Evolutionary conservation across 2,888 invertebrate species (phyloP).

Genomic region (Scaeva pyrastri): DNA sequence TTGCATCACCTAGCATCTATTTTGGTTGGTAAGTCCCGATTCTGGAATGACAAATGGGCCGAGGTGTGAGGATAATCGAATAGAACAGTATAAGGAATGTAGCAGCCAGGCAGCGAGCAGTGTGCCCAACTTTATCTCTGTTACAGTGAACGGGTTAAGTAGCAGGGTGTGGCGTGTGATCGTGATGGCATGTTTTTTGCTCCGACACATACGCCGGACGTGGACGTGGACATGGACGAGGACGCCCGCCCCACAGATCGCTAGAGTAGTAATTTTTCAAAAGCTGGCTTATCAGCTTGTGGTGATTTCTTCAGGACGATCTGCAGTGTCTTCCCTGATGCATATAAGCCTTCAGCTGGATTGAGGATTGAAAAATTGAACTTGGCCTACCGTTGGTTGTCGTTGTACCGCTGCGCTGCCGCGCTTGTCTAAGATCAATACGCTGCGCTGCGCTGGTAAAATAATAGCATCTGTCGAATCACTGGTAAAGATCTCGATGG

Average conservation of each 20-base stretch:
- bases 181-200: conserved; percentile 28
- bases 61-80: conserved; percentile 72
- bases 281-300: conserved; percentile 63
- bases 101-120: conserved; percentile 20
- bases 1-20: conserved; percentile 38
- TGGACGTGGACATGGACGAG: background rate
- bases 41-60: conserved; percentile 70
- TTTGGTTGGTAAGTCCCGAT: conserved; percentile 49
- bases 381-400: conserved; percentile 69
- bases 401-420: background rate
- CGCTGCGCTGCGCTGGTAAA: conserved; percentile 31
- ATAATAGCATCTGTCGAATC: conserved; percentile 57
- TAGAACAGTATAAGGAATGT: conserved; percentile 63
- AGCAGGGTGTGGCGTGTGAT: conserved; percentile 64
- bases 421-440: conserved; percentile 28
- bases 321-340: conserved; percentile 9
- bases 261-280: conserved; percentile 61
- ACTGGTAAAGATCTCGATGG: conserved; percentile 60
- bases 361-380: conserved; percentile 67
- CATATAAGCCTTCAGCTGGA: conserved; percentile 17
- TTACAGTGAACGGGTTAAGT: conserved; percentile 60
- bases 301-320: conserved; percentile 51
- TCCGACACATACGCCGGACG: conserved; percentile 1
- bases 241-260: conserved; percentile 33
- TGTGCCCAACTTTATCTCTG: conserved; percentile 53